phyloP scores from a whole-genome alignment of 2,888 invertebrate genomes.

The Drosophila maculinotata region DNA sequence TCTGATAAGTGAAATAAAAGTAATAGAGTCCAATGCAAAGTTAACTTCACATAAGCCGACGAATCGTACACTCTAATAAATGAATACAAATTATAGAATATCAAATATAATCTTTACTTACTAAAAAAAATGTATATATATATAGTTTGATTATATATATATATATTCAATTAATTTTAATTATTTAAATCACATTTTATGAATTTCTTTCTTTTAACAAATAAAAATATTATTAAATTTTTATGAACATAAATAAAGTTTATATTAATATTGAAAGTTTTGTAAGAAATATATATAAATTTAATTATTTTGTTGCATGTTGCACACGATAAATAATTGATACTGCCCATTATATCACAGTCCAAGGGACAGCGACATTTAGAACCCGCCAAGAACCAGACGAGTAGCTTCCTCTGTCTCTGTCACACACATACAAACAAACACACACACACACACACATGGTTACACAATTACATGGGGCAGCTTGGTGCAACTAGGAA shows the following conservation, averaged over 20 bases:
- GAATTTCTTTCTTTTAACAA: no score
- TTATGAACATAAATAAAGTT: no score
- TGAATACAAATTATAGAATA: neutral
- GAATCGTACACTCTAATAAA: conserved; percentile 39
- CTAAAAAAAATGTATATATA: neutral
- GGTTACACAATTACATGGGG: conserved; percentile 70
- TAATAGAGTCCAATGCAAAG: conserved; percentile 57
- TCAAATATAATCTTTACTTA: neutral
- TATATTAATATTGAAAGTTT: no score
- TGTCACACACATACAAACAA: conserved; percentile 17
- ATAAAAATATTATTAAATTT: no score
- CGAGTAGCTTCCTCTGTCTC: conserved; percentile 38
- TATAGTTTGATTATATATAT: conserved; percentile 9
- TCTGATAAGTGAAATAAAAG: conserved; percentile 76
- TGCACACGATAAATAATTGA: conserved; percentile 13
- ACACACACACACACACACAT: conserved; percentile 29
- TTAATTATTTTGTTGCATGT: conserved; percentile 26
- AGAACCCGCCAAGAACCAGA: conserved; percentile 45
- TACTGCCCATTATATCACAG: conserved; percentile 29
- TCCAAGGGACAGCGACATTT: conserved; percentile 73
- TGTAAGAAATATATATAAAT: neutral
- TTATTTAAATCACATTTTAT: no score
- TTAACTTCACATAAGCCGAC: conserved; percentile 5
- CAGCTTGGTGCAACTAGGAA: conserved; percentile 76
- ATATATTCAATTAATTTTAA: neutral